These are phyloP conservation scores for Smittia sp. DNA, from an alignment of 2,888 invertebrate genomes.

Conservation along the genomic window DNA sequence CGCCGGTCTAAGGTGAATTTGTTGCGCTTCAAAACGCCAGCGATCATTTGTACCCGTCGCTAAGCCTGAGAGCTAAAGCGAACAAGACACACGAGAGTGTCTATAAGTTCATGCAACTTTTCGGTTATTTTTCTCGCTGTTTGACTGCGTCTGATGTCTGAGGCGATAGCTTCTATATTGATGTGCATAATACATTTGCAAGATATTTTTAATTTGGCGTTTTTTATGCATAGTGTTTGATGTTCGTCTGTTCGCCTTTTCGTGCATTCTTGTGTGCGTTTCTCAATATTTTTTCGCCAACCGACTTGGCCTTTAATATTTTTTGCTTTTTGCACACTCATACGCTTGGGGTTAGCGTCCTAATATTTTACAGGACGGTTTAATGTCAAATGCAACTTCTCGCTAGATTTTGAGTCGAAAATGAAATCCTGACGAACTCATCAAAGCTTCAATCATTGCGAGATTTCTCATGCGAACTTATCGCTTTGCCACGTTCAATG, in stretches of 20 bases:
- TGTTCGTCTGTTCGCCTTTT: background rate
- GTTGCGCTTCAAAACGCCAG: background rate
- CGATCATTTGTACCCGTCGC: background rate
- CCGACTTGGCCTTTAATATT: constrained; percentile 32
- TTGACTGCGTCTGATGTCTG: background rate
- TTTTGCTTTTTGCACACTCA: constrained; percentile 23
- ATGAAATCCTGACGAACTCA: too few species aligned
- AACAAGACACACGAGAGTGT: background rate
- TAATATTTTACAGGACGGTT: constrained; percentile 41
- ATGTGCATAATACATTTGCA: constrained; percentile 39
- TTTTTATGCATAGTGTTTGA: constrained; percentile 26
- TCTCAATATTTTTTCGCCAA: constrained; percentile 18
- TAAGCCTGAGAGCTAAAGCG: background rate
- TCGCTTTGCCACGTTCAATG: too few species aligned
- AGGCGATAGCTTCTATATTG: constrained; percentile 6
- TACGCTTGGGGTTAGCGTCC: constrained; percentile 32
- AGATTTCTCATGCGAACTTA: too few species aligned
- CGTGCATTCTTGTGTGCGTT: constrained; percentile 39
- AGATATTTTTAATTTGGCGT: constrained; percentile 37
- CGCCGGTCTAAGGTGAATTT: background rate
- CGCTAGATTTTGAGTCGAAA: too few species aligned
- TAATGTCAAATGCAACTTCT: constrained; percentile 37
- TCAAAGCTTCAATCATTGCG: too few species aligned
- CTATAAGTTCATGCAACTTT: constrained; percentile 34
- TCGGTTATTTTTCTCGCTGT: background rate